phyloP scores from a whole-genome alignment of 2,797 vertebrate species.

The Gymnothorax reevesii region DNA sequence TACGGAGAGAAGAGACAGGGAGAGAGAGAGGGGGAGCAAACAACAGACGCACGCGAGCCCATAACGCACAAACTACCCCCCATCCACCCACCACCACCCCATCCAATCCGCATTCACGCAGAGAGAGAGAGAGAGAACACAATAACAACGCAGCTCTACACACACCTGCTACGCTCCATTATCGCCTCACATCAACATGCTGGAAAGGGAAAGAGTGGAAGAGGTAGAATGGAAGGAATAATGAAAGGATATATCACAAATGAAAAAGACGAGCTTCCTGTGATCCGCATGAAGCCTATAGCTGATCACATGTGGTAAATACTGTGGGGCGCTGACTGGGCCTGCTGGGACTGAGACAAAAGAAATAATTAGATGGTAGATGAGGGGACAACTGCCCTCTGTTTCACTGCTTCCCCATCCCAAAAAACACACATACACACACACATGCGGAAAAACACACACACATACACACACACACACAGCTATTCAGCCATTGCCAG shows the following conservation, averaged over 20 bases:
- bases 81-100: neutral
- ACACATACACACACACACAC: neutral
- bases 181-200: neutral
- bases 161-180: neutral
- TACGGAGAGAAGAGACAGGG: neutral
- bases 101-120: neutral
- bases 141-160: neutral
- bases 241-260: neutral
- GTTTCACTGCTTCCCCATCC: neutral
- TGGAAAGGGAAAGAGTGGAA: too few species aligned
- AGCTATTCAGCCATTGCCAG: neutral
- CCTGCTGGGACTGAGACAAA: neutral
- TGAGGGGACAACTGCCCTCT: neutral
- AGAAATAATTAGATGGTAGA: neutral
- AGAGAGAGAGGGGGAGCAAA: neutral
- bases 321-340: conserved; percentile 36
- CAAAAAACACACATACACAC: neutral
- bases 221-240: neutral
- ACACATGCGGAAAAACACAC: neutral
- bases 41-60: neutral
- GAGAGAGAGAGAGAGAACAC: neutral
- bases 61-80: neutral
- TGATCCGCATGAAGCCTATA: neutral
- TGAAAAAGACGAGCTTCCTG: neutral
- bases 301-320: neutral